phyloP scores from a whole-genome alignment of 2,113 vertebrate genomes.

The Seriola quinqueradiata region DNA sequence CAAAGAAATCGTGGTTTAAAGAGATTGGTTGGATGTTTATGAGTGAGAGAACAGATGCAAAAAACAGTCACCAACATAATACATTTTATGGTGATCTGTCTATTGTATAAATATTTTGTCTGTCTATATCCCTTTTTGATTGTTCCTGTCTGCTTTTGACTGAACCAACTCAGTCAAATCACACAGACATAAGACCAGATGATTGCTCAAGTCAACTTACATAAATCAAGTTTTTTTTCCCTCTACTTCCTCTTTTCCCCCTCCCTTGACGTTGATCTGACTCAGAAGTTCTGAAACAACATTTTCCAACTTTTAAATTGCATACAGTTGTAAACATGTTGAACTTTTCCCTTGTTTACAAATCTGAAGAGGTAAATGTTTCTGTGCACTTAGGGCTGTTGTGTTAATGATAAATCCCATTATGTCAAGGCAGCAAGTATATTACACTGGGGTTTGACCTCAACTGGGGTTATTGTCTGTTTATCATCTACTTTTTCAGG shows the following conservation, averaged over 20 bases:
- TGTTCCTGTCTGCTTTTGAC: conserved; percentile 33
- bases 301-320: conserved; percentile 46
- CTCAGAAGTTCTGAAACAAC: conserved; percentile 39
- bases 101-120: not conserved
- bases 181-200: not conserved
- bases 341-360: conserved; percentile 60
- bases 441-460: conserved; percentile 68
- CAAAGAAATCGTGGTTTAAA: not conserved
- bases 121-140: not conserved
- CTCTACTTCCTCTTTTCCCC: conserved; percentile 48
- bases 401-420: conserved; percentile 81
- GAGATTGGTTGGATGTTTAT: not conserved
- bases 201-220: conserved; percentile 55
- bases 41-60: not conserved
- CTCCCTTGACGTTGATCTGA: conserved; percentile 27
- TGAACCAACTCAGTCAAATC: conserved; percentile 14
- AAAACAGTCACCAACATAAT: not conserved
- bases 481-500: conserved; percentile 65
- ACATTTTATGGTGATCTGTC: not conserved
- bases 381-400: conserved; percentile 35
- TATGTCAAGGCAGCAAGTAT: conserved; percentile 62
- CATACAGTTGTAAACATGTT: conserved; percentile 40
- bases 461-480: conserved; percentile 56
- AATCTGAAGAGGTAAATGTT: conserved; percentile 32
- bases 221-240: conserved; percentile 20